Conservation (phyloP, 2,113 vertebrate genomes). For the Sclerurus mexicanus region DNA sequence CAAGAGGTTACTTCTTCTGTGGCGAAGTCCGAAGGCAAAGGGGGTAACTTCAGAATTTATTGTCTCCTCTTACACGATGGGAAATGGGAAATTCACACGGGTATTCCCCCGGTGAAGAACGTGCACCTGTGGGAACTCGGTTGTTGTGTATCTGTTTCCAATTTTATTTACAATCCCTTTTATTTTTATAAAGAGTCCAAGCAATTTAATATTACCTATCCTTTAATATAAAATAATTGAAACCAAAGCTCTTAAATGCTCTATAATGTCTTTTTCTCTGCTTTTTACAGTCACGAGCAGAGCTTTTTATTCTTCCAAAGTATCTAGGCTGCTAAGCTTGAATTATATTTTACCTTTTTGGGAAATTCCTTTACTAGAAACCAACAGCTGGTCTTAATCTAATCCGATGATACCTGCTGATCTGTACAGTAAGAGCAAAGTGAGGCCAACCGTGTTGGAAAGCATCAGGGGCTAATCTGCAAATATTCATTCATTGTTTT, state of each 20-base stretch:
- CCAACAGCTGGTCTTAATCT: slow-evolving; percentile 73
- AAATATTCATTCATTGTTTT: slow-evolving; percentile 69
- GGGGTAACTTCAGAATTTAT: slow-evolving; percentile 72
- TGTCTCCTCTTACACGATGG: slow-evolving; percentile 74
- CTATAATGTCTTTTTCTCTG: slow-evolving; percentile 35
- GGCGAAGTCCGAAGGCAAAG: slow-evolving; percentile 58
- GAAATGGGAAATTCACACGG: slow-evolving; percentile 77
- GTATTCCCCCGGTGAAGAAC: slow-evolving; percentile 68
- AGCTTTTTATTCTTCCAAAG: slow-evolving; percentile 64
- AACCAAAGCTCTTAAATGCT: slow-evolving; percentile 56
- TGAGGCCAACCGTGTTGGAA: slow-evolving; percentile 56
- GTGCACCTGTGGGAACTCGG: slow-evolving; percentile 70
- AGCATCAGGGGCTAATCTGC: slow-evolving; percentile 58
- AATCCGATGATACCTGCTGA: slow-evolving; percentile 71
- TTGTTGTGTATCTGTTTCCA: slow-evolving; percentile 65
- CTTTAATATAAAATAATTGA: slow-evolving; percentile 58
- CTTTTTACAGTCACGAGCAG: slow-evolving; percentile 23
- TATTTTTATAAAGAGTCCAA: slow-evolving; percentile 51
- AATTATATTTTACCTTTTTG: slow-evolving; percentile 65
- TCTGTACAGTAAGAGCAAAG: slow-evolving; percentile 65
- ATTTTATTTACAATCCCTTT: slow-evolving; percentile 64
- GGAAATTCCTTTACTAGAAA: slow-evolving; percentile 73
- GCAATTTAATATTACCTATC: slow-evolving; percentile 49
- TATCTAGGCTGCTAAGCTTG: slow-evolving; percentile 63
- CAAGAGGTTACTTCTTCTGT: slow-evolving; percentile 75